Percentiles rank a stretch among this genome's conserved stretches.
Conservation (phyloP, 1,140 invertebrate genomes). For the Brachionus manjavacas region DNA sequence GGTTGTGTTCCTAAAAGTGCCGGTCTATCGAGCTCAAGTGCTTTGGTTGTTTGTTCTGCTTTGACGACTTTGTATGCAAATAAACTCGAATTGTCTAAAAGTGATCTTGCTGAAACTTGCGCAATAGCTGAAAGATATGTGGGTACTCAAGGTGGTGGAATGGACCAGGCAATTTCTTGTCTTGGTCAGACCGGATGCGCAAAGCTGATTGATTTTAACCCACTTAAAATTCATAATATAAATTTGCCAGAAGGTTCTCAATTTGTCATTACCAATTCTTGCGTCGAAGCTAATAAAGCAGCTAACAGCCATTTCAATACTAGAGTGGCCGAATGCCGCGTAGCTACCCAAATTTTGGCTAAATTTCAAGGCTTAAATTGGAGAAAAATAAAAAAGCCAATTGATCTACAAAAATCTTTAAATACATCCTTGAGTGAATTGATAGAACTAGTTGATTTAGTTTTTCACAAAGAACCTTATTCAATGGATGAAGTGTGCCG, state of each 20-base stretch:
- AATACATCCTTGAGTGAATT: constrained; percentile 66
- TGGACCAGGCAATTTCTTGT: constrained; percentile 98
- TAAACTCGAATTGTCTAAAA: constrained; percentile 56
- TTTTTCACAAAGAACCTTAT: constrained; percentile 69
- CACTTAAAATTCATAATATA: constrained; percentile 72
- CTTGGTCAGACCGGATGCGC: constrained; percentile 72
- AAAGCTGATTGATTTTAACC: constrained; percentile 84
- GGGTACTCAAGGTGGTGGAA: constrained; percentile 87
- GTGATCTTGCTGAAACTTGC: constrained; percentile 76
- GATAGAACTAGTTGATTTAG: constrained; percentile 63
- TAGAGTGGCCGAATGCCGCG: constrained; percentile 84
- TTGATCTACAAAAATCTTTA: constrained; percentile 68
- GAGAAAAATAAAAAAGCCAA: constrained; percentile 63
- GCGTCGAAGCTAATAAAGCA: constrained; percentile 86
- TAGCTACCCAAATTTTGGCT: constrained; percentile 67
- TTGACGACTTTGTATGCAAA: constrained; percentile 74
- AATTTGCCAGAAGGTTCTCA: constrained; percentile 71
- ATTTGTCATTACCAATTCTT: constrained; percentile 88
- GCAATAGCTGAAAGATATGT: constrained; percentile 83
- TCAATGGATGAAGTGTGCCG: constrained; percentile 69
- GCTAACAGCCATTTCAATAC: constrained; percentile 81
- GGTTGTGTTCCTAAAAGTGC: constrained; percentile 61
- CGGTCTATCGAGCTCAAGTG: constrained; percentile 93
- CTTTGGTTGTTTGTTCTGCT: constrained; percentile 84
- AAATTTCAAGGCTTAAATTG: constrained; percentile 65